Conservation (phyloP, 2,113 vertebrate species). For the Gasterosteus aculeatus region DNA sequence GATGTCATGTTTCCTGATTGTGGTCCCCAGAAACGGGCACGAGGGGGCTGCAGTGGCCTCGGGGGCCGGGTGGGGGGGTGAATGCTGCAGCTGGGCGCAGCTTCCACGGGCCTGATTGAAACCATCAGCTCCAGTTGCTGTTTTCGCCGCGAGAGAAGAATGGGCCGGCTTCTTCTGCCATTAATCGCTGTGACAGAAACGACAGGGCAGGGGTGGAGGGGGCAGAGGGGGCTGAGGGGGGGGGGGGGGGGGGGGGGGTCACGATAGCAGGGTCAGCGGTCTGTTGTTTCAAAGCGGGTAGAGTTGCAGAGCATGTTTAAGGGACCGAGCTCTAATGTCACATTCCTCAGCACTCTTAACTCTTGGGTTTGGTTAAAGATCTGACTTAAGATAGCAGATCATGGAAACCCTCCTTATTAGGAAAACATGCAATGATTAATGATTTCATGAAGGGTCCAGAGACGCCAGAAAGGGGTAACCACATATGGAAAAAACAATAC, state of each 20-base stretch:
- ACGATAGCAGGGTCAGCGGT: slow-evolving; percentile 64
- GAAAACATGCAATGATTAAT: slow-evolving; percentile 8
- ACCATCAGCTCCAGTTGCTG: slow-evolving; percentile 62
- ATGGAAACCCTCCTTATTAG: slow-evolving; percentile 10
- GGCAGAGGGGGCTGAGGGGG: too few relatives aligned
- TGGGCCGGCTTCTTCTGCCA: slow-evolving; percentile 45
- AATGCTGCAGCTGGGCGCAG: slow-evolving; percentile 49
- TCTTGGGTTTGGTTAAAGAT: slow-evolving; percentile 37
- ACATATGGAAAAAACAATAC: not conserved
- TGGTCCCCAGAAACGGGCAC: slow-evolving; percentile 58
- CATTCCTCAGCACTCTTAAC: slow-evolving; percentile 61
- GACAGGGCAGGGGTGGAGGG: slow-evolving; percentile 20
- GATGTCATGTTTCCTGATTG: slow-evolving; percentile 76
- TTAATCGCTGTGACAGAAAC: slow-evolving; percentile 69
- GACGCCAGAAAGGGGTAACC: not conserved
- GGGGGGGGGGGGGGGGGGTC: slow-evolving; percentile 20
- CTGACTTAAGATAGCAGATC: slow-evolving; percentile 25
- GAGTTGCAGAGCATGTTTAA: slow-evolving; percentile 71
- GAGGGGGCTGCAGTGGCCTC: slow-evolving; percentile 48
- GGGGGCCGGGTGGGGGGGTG: slow-evolving; percentile 31
- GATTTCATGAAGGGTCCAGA: not conserved
- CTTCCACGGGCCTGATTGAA: slow-evolving; percentile 59
- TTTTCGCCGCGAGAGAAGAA: slow-evolving; percentile 59
- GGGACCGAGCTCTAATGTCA: slow-evolving; percentile 58
- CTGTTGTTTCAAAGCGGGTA: slow-evolving; percentile 75